These are phyloP conservation scores for Cossypha caffra DNA, from an alignment of 2,797 vertebrate genomes.

Conservation along the genomic window DNA sequence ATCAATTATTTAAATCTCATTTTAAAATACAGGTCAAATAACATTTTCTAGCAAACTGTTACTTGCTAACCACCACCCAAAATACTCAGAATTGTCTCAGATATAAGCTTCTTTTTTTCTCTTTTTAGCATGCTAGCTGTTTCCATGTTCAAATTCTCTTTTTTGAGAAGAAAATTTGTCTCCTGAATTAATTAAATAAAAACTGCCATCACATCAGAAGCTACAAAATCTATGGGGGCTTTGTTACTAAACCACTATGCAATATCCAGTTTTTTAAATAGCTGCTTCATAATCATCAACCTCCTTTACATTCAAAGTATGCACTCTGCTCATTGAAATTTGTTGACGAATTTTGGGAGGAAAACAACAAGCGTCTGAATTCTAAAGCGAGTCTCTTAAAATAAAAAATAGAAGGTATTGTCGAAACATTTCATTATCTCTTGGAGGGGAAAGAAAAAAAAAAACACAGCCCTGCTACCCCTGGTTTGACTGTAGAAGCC, in stretches of 20 bases:
- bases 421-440: neutral
- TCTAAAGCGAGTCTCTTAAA: neutral
- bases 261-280: slow-evolving; percentile 58
- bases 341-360: slow-evolving; percentile 3
- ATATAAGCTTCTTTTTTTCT: neutral
- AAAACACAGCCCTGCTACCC: neutral
- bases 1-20: slow-evolving; percentile 81
- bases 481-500: neutral
- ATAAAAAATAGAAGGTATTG: neutral
- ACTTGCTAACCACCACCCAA: slow-evolving; percentile 42
- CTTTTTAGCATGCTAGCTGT: neutral
- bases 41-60: slow-evolving; percentile 67
- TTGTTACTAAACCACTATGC: slow-evolving; percentile 29
- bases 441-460: neutral
- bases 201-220: slow-evolving; percentile 52
- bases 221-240: slow-evolving; percentile 21
- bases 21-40: slow-evolving; percentile 76
- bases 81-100: slow-evolving; percentile 16
- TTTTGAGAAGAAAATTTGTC: slow-evolving; percentile 37
- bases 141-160: neutral
- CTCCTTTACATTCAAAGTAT: slow-evolving; percentile 13
- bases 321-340: neutral
- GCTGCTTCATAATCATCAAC: slow-evolving; percentile 36
- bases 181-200: slow-evolving; percentile 52
- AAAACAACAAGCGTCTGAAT: neutral